Evolutionary conservation across 2,797 vertebrate genomes (phyloP).

Genomic region (Kryptolebias ocellatus): DNA sequence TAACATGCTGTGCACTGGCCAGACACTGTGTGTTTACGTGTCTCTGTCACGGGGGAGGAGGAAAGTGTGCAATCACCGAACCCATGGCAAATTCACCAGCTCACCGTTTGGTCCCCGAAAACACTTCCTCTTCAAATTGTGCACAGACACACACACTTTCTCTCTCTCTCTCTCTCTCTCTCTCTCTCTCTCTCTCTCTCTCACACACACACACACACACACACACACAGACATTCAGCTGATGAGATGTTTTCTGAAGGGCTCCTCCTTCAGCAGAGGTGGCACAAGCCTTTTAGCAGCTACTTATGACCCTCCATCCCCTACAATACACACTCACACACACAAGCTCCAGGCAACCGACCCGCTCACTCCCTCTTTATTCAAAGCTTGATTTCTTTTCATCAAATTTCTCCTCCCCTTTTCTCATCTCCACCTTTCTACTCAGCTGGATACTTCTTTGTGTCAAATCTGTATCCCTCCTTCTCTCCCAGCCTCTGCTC

Average conservation of each 20-base stretch:
- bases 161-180: slow-evolving; percentile 21
- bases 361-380: slow-evolving; percentile 57
- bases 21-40: slow-evolving; percentile 40
- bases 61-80: slow-evolving; percentile 59
- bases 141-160: slow-evolving; percentile 41
- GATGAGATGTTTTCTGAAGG: slow-evolving; percentile 74
- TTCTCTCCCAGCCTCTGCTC: slow-evolving; percentile 51
- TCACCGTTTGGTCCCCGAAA: slow-evolving; percentile 51
- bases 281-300: slow-evolving; percentile 79
- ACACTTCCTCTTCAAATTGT: slow-evolving; percentile 67
- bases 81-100: slow-evolving; percentile 54
- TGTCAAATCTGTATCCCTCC: slow-evolving; percentile 65
- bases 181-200: slow-evolving; percentile 37
- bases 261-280: slow-evolving; percentile 66
- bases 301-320: slow-evolving; percentile 71
- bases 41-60: slow-evolving; percentile 39
- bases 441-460: slow-evolving; percentile 71
- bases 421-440: slow-evolving; percentile 68
- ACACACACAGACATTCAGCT: slow-evolving; percentile 40
- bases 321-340: slow-evolving; percentile 65
- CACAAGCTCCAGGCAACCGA: slow-evolving; percentile 54
- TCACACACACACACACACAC: slow-evolving; percentile 40
- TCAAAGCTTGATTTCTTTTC: slow-evolving; percentile 73
- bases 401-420: slow-evolving; percentile 69
- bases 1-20: slow-evolving; percentile 58